Percentiles rank a stretch among this genome's conserved stretches.
Conservation (phyloP, 2,888 invertebrate genomes). For the Harmothoe impar region DNA sequence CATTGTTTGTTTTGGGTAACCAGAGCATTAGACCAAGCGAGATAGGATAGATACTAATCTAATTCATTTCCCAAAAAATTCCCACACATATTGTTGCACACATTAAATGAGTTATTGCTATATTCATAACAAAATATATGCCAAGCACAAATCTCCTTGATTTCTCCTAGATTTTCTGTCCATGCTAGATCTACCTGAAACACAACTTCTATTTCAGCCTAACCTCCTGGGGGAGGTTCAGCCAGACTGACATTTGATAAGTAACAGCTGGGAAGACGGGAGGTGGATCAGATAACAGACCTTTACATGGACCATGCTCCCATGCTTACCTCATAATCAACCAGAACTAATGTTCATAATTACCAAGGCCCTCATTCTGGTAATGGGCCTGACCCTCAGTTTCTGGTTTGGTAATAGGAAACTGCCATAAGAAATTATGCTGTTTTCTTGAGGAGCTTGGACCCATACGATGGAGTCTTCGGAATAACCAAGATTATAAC, state of each 20-base stretch:
- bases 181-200: too few species aligned
- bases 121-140: too few species aligned
- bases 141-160: too few species aligned
- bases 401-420: background rate
- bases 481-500: background rate
- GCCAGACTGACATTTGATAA: background rate
- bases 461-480: background rate
- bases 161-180: too few species aligned
- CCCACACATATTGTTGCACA: too few species aligned
- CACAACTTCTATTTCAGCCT: too few species aligned
- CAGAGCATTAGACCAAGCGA: too few species aligned
- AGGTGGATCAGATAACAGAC: background rate
- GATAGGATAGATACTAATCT: too few species aligned
- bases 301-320: background rate
- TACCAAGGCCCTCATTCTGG: background rate
- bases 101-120: too few species aligned
- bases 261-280: background rate
- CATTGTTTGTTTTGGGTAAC: too few species aligned
- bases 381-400: background rate
- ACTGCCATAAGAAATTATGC: background rate
- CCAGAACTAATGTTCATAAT: background rate
- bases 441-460: background rate
- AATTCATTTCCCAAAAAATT: too few species aligned
- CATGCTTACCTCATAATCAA: background rate
- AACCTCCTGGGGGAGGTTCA: background rate